Conservation (phyloP, 2,797 vertebrate genomes). For the Mus minutoides region DNA sequence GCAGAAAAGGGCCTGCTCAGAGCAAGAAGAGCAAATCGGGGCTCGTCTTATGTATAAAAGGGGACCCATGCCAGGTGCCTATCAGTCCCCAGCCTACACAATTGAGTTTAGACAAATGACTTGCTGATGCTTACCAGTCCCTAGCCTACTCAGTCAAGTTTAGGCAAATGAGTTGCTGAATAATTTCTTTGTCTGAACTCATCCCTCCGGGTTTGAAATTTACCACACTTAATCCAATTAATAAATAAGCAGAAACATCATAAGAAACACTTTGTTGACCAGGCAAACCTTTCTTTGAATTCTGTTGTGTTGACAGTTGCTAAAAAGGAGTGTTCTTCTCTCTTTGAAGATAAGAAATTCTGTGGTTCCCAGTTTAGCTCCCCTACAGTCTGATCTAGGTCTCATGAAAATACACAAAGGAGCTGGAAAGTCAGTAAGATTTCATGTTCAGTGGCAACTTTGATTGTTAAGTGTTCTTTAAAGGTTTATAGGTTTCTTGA, state of each 20-base stretch:
- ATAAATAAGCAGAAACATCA: background rate
- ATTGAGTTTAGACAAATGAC: background rate
- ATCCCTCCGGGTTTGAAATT: background rate
- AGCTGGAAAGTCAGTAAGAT: background rate
- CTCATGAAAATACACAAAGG: background rate
- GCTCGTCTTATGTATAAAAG: background rate
- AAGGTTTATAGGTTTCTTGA: background rate
- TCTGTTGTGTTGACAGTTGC: background rate
- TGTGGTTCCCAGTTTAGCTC: background rate
- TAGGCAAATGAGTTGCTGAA: background rate
- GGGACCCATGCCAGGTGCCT: fast-evolving
- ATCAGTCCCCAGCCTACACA: background rate
- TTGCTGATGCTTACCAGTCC: background rate
- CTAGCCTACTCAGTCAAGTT: background rate
- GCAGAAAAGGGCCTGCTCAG: background rate
- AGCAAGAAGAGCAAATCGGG: background rate
- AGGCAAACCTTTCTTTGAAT: background rate
- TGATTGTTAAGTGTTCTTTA: background rate
- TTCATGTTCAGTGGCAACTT: background rate
- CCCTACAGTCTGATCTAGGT: background rate
- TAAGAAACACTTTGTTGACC: background rate
- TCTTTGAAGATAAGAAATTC: background rate
- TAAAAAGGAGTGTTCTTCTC: background rate
- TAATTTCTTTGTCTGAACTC: background rate
- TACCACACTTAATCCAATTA: background rate